Base-by-base conservation (phyloP, 1,140 invertebrate species). In the Odontomachus brunneus region DNA sequence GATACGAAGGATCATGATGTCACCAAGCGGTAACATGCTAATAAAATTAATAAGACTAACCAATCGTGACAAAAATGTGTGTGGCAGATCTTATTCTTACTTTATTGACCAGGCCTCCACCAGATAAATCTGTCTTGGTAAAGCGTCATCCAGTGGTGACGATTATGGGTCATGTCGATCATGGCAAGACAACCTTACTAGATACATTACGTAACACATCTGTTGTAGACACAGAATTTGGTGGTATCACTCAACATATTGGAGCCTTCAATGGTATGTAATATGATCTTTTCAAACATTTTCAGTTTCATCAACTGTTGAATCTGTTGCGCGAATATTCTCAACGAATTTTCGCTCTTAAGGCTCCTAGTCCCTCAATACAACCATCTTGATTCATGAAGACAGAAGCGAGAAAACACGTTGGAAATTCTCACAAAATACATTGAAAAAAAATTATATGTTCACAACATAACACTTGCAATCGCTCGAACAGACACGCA, bases 241-340 rank as follows among this genome's bases (percentile, higher is more conserved):
- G 99, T n/a, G 99, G 99, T 19, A 99, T 99, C 59, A 99, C 99
- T 0, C 99, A 99, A 93, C 99, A 99, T 93, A 99, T 99, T 92
- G 99, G 99, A 84, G 99, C 99, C 49, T 99, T 99, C 94, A 97
- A 97, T 91, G 97, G 96, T 96, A 92, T 75, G 72, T 59, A 57
- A 5, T 66, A 63, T 12, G 3, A 55, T 82, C 3, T 29, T 55
- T 19, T 22, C n/a, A 55, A 65, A 60, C 83, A 53, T 72, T 17
- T 12, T 66, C 48, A 69, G 51, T 63, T 26, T 55, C 55, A 24
- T 49, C 26, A 48, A 73, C n/a, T 72, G 48, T 19, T 19, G 29
- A 33, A n/a, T n/a, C n/a, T n/a, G n/a, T n/a, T n/a, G n/a, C n/a
- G n/a, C n/a, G n/a, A n/a, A n/a, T n/a, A n/a, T 5, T 5, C 29